Evolutionary conservation across 2,888 invertebrate species (phyloP).

Genomic region (Rotaria sp.): DNA sequence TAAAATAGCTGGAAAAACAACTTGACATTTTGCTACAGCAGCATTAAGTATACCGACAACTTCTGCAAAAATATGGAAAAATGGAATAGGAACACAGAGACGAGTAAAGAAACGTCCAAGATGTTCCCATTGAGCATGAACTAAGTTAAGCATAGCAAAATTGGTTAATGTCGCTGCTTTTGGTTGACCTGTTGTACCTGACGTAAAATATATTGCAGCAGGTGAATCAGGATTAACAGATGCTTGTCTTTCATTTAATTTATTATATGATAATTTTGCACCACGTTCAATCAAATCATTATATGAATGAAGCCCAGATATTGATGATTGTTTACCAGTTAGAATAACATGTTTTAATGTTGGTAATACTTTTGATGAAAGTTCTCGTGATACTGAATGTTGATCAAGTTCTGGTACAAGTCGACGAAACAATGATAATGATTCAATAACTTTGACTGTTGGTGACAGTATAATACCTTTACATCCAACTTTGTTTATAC

Average conservation of each 20-base stretch:
- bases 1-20: constrained; percentile 27
- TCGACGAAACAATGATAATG: not conserved
- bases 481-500: constrained; percentile 66
- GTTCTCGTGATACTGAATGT: not conserved
- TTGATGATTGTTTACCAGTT: not conserved
- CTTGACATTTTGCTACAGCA: not conserved
- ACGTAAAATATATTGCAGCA: constrained; percentile 8
- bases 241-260: not conserved
- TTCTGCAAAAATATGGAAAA: constrained; percentile 32
- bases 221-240: not conserved
- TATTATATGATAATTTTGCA: not conserved
- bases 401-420: constrained; percentile 33
- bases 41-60: constrained; percentile 20
- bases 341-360: constrained; percentile 35
- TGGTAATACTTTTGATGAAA: constrained; percentile 30
- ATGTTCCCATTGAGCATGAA: constrained; percentile 49
- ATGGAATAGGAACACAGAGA: constrained; percentile 63
- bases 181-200: constrained; percentile 70
- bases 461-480: constrained; percentile 65
- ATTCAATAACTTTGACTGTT: constrained; percentile 58
- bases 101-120: constrained; percentile 45
- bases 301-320: not conserved
- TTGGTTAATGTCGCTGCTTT: constrained; percentile 71
- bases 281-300: not conserved
- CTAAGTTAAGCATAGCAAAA: constrained; percentile 69